Conservation (phyloP, 2,113 vertebrate species). For the Ibidorhyncha struthersii region DNA sequence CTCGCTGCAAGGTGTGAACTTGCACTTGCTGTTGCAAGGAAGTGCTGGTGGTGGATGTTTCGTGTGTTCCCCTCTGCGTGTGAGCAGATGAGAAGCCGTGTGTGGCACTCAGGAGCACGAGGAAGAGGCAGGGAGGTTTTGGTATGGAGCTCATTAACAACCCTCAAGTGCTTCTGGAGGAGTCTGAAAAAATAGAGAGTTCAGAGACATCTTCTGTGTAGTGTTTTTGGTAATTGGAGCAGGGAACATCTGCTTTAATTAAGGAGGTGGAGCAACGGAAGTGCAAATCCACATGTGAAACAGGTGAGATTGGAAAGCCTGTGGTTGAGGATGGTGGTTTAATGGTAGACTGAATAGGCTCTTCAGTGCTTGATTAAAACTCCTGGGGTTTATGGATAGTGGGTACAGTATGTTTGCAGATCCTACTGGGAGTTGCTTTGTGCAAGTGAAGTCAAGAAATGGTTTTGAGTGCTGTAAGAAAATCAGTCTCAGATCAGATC, state of each 20-base stretch:
- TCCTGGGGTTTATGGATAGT: neutral
- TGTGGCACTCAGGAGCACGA: slow-evolving; percentile 13
- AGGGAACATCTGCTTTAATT: neutral
- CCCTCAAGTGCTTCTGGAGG: neutral
- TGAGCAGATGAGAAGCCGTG: slow-evolving; percentile 5
- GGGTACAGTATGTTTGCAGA: neutral
- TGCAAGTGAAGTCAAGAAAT: neutral
- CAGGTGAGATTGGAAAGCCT: neutral
- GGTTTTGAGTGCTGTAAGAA: neutral
- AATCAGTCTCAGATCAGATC: neutral
- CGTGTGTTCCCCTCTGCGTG: neutral
- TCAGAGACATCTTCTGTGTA: neutral
- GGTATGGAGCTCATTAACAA: neutral
- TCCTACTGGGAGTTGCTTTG: neutral
- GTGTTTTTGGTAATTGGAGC: neutral
- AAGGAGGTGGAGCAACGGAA: neutral
- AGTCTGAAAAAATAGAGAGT: neutral
- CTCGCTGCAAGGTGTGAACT: neutral
- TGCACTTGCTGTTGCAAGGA: fast-evolving
- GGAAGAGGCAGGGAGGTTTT: neutral
- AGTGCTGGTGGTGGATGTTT: neutral
- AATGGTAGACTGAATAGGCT: neutral
- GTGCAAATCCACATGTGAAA: neutral
- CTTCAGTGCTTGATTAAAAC: neutral
- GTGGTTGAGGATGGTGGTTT: neutral